phyloP scores from a whole-genome alignment of 2,113 vertebrate species.

The Notothenia rossii region DNA sequence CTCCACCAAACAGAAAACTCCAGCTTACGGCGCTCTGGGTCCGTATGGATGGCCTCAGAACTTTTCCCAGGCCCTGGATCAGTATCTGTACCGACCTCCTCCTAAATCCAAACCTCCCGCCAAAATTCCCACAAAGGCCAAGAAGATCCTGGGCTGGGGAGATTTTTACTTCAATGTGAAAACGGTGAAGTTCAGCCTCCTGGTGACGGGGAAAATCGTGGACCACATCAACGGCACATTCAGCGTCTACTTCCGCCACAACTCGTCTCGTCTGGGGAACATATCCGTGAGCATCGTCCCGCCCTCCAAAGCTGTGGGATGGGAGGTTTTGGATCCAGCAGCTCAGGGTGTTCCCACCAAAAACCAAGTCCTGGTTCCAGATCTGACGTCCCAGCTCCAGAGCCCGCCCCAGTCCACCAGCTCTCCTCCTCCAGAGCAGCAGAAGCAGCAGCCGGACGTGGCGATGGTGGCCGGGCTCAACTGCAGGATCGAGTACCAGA shows the following conservation, averaged over 20 bases:
- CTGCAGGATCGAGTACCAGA: slow-evolving; percentile 84
- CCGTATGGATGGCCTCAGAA: slow-evolving; percentile 77
- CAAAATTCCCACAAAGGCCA: slow-evolving; percentile 78
- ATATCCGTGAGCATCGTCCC: slow-evolving; percentile 85
- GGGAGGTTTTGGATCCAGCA: slow-evolving; percentile 64
- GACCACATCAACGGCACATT: slow-evolving; percentile 86
- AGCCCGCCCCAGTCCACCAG: slow-evolving; percentile 62
- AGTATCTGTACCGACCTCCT: slow-evolving; percentile 65
- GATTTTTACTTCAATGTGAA: slow-evolving; percentile 86
- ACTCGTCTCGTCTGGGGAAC: slow-evolving; percentile 84
- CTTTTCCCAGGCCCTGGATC: slow-evolving; percentile 73
- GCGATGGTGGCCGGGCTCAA: slow-evolving; percentile 78
- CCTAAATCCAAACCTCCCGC: slow-evolving; percentile 70
- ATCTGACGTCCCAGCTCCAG: slow-evolving; percentile 48
- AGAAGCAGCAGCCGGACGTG: slow-evolving; percentile 70
- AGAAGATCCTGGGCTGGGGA: slow-evolving; percentile 86
- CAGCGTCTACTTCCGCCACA: slow-evolving; percentile 86
- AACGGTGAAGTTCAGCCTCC: slow-evolving; percentile 84
- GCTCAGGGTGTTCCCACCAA: slow-evolving; percentile 11
- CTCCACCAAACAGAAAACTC: slow-evolving; percentile 75
- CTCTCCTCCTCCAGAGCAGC: slow-evolving; percentile 33
- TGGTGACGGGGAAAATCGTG: slow-evolving; percentile 85
- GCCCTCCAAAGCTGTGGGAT: slow-evolving; percentile 81
- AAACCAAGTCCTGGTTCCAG: slow-evolving; percentile 58
- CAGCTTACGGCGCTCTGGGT: slow-evolving; percentile 57